Evolutionary conservation across 2,888 invertebrate genomes (phyloP).

Genomic region (Trichacis sp.): DNA sequence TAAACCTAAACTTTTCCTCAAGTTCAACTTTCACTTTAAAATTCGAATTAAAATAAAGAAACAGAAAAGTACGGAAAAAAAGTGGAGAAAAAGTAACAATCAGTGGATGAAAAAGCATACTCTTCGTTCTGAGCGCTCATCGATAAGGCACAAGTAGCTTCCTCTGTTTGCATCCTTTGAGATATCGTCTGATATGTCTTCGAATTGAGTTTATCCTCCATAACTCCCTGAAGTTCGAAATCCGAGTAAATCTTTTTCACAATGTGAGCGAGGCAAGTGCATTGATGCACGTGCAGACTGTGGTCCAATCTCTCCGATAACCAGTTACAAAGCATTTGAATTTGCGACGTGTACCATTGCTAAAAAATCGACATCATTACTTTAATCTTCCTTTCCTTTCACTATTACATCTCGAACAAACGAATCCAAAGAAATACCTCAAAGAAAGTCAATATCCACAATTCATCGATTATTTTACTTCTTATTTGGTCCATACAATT

Average conservation of each 20-base stretch:
- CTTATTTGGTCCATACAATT: slow-evolving; percentile 98
- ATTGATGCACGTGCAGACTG: slow-evolving; percentile 95
- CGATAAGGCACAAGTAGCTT: slow-evolving; percentile 91
- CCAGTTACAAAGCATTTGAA: slow-evolving; percentile 95
- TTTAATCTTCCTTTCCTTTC: background rate
- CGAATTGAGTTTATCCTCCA: slow-evolving; percentile 96
- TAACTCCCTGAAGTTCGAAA: slow-evolving; percentile 98
- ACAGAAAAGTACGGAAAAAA: too few relatives aligned
- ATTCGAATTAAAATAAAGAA: too few relatives aligned
- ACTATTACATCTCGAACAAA: slow-evolving; percentile 52
- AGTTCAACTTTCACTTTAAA: too few relatives aligned
- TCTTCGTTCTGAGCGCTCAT: slow-evolving; percentile 83
- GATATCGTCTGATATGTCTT: slow-evolving; percentile 94
- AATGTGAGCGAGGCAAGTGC: slow-evolving; percentile 95
- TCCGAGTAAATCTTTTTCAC: slow-evolving; percentile 99
- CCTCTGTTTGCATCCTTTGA: slow-evolving; percentile 95
- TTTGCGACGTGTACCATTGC: slow-evolving; percentile 96
- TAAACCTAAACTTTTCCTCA: too few relatives aligned
- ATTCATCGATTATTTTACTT: slow-evolving; percentile 91
- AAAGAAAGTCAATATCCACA: slow-evolving; percentile 85
- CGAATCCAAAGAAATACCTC: slow-evolving; percentile 73
- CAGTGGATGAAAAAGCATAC: slow-evolving; percentile 69
- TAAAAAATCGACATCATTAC: slow-evolving; percentile 65
- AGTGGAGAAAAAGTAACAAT: too few relatives aligned
- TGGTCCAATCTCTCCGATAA: slow-evolving; percentile 92